Percentiles rank a stretch among this genome's conserved stretches.
Evolutionary conservation across 2,888 invertebrate species (phyloP).

Genomic region (Phortica okadai): DNA sequence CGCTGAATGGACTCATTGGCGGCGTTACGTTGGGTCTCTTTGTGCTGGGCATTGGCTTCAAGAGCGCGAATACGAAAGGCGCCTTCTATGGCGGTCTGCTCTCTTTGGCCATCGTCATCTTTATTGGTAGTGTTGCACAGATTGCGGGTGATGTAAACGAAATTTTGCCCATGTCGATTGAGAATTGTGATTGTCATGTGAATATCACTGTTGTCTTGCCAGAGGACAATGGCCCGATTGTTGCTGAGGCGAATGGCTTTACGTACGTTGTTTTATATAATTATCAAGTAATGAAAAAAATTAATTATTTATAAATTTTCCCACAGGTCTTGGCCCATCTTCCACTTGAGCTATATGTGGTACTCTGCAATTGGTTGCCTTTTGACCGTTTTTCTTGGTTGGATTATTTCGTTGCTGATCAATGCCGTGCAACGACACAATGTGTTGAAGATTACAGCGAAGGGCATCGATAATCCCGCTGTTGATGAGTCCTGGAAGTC

Average conservation of each 20-base stretch:
- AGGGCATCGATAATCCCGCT: constrained; percentile 58
- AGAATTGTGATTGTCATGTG: constrained; percentile 71
- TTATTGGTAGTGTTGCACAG: constrained; percentile 75
- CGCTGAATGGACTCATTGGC: constrained; percentile 92
- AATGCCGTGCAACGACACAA: constrained; percentile 74
- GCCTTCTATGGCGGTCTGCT: constrained; percentile 75
- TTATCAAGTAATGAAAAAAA: neutral
- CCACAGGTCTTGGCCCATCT: constrained; percentile 78
- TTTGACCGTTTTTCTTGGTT: constrained; percentile 84
- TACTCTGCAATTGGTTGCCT: constrained; percentile 89
- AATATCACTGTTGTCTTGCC: constrained; percentile 59
- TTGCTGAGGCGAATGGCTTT: constrained; percentile 51
- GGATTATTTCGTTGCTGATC: constrained; percentile 83
- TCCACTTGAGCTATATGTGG: constrained; percentile 92
- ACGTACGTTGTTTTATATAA: constrained; percentile 51
- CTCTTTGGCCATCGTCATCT: constrained; percentile 70
- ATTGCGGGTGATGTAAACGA: constrained; percentile 64
- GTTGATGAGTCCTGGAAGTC: constrained; percentile 51
- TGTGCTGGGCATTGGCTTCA: constrained; percentile 91
- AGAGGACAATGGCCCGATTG: constrained; percentile 38
- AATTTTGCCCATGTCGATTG: constrained; percentile 64
- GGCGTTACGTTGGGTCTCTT: constrained; percentile 92
- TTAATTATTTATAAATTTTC: neutral
- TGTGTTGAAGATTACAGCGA: constrained; percentile 67
- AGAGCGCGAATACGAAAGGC: constrained; percentile 87